Conservation (phyloP, 2,797 vertebrate genomes). For the Sebastes itinus region DNA sequence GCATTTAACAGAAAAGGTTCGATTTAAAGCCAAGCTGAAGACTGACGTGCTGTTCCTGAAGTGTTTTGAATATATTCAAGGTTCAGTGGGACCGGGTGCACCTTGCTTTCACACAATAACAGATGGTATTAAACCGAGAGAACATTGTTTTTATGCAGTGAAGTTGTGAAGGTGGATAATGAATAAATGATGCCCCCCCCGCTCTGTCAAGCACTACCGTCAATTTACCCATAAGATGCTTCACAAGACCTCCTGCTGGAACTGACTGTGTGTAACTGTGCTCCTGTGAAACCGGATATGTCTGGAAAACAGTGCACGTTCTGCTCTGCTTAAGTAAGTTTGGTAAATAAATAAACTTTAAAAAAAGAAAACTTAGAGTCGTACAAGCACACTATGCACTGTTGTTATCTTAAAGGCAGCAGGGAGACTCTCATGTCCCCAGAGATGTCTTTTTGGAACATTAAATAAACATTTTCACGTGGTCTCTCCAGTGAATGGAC, state of each 20-base stretch:
- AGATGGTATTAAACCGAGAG: background rate
- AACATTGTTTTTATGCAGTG: background rate
- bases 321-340: background rate
- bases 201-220: background rate
- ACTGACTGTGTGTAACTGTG: background rate
- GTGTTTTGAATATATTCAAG: background rate
- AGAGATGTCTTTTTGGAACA: constrained; percentile 4
- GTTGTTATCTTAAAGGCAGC: background rate
- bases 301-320: background rate
- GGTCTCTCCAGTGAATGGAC: background rate
- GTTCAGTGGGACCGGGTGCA: background rate
- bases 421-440: constrained; percentile 11
- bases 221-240: background rate
- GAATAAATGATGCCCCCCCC: background rate
- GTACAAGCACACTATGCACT: background rate
- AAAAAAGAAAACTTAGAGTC: background rate
- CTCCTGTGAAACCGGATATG: background rate
- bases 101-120: background rate
- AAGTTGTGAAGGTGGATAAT: background rate
- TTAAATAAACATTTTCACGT: constrained; percentile 3
- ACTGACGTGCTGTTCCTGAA: background rate
- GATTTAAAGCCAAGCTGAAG: background rate
- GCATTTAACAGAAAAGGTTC: background rate
- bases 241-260: background rate
- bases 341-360: background rate